A percentile compares a stretch with the other conserved stretches of the same genome.
phyloP scores from a whole-genome alignment of 2,797 vertebrate genomes.

The Pteronotus mesoamericanus region DNA sequence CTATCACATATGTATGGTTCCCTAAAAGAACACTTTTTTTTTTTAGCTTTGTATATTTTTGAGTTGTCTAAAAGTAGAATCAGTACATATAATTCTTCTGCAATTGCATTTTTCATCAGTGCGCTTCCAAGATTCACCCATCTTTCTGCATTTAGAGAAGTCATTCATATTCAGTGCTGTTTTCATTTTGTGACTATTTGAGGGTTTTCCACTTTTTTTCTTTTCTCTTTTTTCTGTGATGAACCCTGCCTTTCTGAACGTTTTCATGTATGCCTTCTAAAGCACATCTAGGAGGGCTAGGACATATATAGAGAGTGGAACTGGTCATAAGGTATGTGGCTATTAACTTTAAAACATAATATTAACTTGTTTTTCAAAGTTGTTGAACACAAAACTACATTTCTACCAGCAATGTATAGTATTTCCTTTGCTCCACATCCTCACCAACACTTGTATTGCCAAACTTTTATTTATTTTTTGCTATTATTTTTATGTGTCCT shows the following conservation, averaged over 20 bases:
- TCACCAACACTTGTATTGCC: neutral
- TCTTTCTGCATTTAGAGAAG: neutral
- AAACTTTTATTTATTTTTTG: neutral
- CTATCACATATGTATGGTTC: neutral
- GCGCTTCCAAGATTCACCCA: neutral
- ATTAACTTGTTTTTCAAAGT: neutral
- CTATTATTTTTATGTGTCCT: neutral
- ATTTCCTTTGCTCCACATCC: neutral
- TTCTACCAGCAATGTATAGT: neutral
- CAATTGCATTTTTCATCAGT: neutral
- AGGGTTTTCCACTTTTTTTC: neutral
- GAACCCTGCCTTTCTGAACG: neutral
- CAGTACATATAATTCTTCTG: neutral
- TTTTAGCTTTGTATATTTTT: neutral
- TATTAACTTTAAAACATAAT: neutral
- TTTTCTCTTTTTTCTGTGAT: neutral
- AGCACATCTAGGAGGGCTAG: neutral
- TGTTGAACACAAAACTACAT: neutral
- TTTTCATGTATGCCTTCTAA: neutral
- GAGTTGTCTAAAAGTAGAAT: neutral
- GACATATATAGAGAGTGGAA: neutral
- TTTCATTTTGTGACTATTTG: neutral
- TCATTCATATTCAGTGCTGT: neutral
- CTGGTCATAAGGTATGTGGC: neutral
- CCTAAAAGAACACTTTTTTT: neutral